phyloP scores from a whole-genome alignment of 2,888 invertebrate species.

The Neria commutata region DNA sequence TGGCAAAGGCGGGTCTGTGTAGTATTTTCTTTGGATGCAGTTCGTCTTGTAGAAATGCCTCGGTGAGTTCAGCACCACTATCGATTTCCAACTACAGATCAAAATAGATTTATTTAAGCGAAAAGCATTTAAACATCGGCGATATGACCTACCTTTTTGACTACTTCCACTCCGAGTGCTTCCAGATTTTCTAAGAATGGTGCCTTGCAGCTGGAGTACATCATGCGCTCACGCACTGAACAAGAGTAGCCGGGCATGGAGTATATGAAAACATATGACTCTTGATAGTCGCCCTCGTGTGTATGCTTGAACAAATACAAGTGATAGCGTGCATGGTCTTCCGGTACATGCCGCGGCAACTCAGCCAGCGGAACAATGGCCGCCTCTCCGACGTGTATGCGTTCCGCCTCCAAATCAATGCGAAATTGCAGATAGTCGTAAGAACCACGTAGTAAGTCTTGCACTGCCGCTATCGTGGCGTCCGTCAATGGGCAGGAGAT shows the following conservation, averaged over 20 bases:
- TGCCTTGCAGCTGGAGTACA: constrained; percentile 97
- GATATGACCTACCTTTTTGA: constrained; percentile 75
- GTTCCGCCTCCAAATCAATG: constrained; percentile 70
- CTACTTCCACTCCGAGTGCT: constrained; percentile 77
- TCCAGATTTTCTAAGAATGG: constrained; percentile 85
- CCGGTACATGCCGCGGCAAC: constrained; percentile 80
- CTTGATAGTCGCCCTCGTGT: constrained; percentile 88
- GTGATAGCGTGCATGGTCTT: constrained; percentile 81
- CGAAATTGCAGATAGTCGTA: constrained; percentile 83
- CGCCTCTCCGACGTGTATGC: constrained; percentile 80
- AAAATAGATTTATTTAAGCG: neutral
- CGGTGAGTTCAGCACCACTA: constrained; percentile 85
- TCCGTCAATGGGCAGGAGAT: constrained; percentile 88
- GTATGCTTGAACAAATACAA: constrained; percentile 85
- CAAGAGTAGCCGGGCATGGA: constrained; percentile 97
- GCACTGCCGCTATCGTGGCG: constrained; percentile 76
- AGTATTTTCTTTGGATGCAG: constrained; percentile 91
- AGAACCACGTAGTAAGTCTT: constrained; percentile 73
- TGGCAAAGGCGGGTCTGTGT: constrained; percentile 90
- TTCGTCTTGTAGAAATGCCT: constrained; percentile 89
- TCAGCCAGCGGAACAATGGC: constrained; percentile 69
- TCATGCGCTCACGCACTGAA: constrained; percentile 96
- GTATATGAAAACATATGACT: constrained; percentile 93
- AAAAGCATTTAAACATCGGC: neutral
- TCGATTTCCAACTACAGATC: constrained; percentile 73